phyloP scores from a whole-genome alignment of 1,140 invertebrate genomes.

The Microplitis mediator region DNA sequence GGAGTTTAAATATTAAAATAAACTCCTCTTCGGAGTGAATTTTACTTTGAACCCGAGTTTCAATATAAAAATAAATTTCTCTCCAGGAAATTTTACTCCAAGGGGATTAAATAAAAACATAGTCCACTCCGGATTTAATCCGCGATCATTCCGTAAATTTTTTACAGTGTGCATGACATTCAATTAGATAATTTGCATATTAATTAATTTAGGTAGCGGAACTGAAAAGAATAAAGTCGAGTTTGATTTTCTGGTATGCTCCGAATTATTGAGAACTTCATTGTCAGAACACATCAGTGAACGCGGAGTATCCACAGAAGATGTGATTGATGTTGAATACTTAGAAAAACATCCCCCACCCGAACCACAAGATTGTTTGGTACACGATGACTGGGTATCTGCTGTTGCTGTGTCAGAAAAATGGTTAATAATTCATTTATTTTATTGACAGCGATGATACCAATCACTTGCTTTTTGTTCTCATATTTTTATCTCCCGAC shows the following conservation, averaged over 20 bases:
- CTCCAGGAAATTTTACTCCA: not conserved
- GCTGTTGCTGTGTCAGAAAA: constrained; percentile 76
- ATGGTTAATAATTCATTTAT: constrained; percentile 66
- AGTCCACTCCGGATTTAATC: no score
- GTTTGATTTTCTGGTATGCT: constrained; percentile 88
- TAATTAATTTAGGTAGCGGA: constrained; percentile 43
- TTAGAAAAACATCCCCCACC: constrained; percentile 86
- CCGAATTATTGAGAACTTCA: constrained; percentile 76
- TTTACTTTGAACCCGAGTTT: no score
- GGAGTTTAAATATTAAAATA: no score
- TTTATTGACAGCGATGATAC: no score
- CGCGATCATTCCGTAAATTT: no score
- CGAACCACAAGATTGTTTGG: constrained; percentile 85
- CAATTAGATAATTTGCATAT: constrained; percentile 18
- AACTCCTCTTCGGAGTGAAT: no score
- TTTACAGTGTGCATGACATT: not conserved
- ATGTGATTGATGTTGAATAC: constrained; percentile 87
- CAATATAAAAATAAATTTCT: no score
- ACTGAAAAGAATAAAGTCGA: constrained; percentile 66
- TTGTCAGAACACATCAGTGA: constrained; percentile 75
- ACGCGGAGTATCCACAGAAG: constrained; percentile 73
- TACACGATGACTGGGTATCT: constrained; percentile 96
- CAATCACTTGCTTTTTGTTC: no score
- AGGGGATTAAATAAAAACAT: not conserved
- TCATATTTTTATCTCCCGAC: not conserved